Evolutionary conservation across 92 coral and sea anemone genomes (phyloP).

Genomic region (Bergia sp.): DNA sequence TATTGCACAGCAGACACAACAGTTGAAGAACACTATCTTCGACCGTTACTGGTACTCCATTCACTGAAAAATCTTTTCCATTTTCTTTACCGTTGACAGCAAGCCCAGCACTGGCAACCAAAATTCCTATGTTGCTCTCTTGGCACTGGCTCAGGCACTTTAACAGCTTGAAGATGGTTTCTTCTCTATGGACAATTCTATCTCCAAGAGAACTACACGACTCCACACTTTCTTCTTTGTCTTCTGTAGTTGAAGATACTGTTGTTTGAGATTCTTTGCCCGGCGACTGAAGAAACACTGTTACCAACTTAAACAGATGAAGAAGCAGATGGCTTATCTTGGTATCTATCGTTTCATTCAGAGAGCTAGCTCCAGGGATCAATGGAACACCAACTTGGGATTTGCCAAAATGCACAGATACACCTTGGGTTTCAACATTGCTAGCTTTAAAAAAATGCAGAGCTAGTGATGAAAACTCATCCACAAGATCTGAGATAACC

Average conservation of each 20-base stretch:
- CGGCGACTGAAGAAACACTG: constrained; percentile 16
- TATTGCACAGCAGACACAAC: constrained; percentile 69
- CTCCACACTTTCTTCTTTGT: constrained; percentile 40
- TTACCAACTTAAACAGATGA: constrained; percentile 12
- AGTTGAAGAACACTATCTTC: constrained; percentile 91
- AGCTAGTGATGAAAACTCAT: constrained; percentile 34
- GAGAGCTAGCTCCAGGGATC: constrained; percentile 28
- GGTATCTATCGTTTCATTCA: constrained; percentile 32
- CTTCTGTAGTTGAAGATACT: constrained; percentile 23
- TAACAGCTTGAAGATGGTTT: constrained; percentile 68
- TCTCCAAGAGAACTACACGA: constrained; percentile 48
- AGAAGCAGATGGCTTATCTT: constrained; percentile 26
- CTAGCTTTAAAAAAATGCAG: constrained; percentile 22
- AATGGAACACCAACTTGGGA: constrained; percentile 21
- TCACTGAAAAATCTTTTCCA: constrained; percentile 42
- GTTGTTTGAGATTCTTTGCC: neutral
- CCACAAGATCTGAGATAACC: constrained; percentile 21
- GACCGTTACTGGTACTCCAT: constrained; percentile 75
- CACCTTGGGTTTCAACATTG: constrained; percentile 24
- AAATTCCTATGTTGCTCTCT: constrained; percentile 59
- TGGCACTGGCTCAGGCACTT: constrained; percentile 78
- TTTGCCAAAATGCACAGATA: constrained; percentile 32
- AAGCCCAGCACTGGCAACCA: constrained; percentile 49
- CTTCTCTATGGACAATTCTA: constrained; percentile 40
- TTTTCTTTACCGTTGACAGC: constrained; percentile 43